Evolutionary conservation across 2,797 vertebrate species (phyloP).

Genomic region (Mus spretus): DNA sequence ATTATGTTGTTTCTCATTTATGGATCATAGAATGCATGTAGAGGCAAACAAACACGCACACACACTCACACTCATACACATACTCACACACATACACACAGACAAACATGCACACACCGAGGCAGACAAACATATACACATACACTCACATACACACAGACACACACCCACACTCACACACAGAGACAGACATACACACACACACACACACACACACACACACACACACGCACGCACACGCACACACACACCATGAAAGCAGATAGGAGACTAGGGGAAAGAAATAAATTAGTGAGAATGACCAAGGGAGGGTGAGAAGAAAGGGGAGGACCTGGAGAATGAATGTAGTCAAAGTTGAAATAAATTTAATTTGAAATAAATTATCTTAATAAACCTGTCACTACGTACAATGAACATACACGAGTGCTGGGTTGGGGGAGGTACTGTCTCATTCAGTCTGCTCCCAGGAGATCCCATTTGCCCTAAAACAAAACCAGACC

Average conservation of each 20-base stretch:
- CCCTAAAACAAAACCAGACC: not conserved
- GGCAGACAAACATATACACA: not conserved
- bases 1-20: not conserved
- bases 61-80: not conserved
- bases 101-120: not conserved
- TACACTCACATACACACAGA: too few relatives aligned
- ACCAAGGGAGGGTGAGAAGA: not conserved
- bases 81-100: not conserved
- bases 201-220: too few relatives aligned
- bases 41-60: not conserved
- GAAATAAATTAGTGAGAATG: not conserved
- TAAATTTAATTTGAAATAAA: slow-evolving; percentile 32
- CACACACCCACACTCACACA: too few relatives aligned
- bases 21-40: not conserved
- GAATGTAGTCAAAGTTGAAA: not conserved
- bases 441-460: not conserved
- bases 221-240: not conserved
- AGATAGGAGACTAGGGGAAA: not conserved
- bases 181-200: not conserved
- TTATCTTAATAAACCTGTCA: slow-evolving; percentile 23
- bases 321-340: not conserved
- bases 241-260: not conserved
- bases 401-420: not conserved
- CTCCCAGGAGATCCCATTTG: not conserved
- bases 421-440: not conserved